Evolutionary conservation across 2,888 invertebrate species (phyloP).

Genomic region (Isotomurus palustris): DNA sequence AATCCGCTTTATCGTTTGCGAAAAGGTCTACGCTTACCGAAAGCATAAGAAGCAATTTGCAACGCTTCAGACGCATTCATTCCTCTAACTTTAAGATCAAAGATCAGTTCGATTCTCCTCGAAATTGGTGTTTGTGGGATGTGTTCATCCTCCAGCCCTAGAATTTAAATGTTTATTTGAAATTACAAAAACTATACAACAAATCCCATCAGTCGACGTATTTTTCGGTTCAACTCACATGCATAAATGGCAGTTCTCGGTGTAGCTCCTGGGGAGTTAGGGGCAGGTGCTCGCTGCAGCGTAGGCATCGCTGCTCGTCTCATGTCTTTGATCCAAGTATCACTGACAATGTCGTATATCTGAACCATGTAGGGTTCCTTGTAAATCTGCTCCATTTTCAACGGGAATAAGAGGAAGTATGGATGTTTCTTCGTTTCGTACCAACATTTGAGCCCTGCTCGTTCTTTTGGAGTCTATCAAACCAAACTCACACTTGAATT

Average conservation of each 20-base stretch:
- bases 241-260: constrained; percentile 45
- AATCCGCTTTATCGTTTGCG: not conserved
- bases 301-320: constrained; percentile 38
- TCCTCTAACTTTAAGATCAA: constrained; percentile 30
- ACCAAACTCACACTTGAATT: no score
- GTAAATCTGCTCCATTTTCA: constrained; percentile 31
- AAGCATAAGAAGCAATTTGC: constrained; percentile 43
- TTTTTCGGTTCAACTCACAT: no score
- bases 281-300: constrained; percentile 39
- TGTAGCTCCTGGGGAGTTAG: constrained; percentile 35
- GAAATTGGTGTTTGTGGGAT: constrained; percentile 32
- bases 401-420: constrained; percentile 30
- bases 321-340: constrained; percentile 32
- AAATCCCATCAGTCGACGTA: not conserved
- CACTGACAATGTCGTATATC: constrained; percentile 31
- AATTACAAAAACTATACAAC: not conserved
- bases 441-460: constrained; percentile 32
- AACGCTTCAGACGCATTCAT: constrained; percentile 40
- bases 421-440: constrained; percentile 28
- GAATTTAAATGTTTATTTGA: not conserved
- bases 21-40: constrained; percentile 14
- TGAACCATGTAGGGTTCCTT: constrained; percentile 29
- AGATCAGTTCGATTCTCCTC: constrained; percentile 33
- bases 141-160: constrained; percentile 34
- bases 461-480: constrained; percentile 20